phyloP scores from a whole-genome alignment of 1,140 invertebrate species.

The Drosophila novamexicana region DNA sequence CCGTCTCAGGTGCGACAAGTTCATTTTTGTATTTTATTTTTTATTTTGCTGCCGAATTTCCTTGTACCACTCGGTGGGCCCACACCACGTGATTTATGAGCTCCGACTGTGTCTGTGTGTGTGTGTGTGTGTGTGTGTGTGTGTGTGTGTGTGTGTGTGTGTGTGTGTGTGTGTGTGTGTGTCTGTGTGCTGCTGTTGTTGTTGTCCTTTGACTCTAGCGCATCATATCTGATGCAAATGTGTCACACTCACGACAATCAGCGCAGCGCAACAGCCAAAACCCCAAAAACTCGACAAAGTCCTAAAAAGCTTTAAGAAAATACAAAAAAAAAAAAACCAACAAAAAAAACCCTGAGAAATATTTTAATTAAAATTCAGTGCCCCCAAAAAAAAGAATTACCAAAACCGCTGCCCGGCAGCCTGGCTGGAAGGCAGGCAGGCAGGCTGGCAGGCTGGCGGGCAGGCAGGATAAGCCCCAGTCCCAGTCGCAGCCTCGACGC shows the following conservation, averaged over 20 bases:
- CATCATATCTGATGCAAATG: conserved; percentile 80
- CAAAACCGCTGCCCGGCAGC: conserved; percentile 35
- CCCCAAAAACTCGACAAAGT: conserved; percentile 5
- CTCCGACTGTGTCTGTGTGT: conserved; percentile 5
- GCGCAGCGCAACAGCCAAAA: conserved; percentile 3
- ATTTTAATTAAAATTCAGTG: conserved; percentile 83
- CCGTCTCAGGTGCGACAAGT: conserved; percentile 67
- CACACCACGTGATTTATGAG: conserved; percentile 62
- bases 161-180: conserved; percentile 10
- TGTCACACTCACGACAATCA: conserved; percentile 74
- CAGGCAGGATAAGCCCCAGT: conserved; percentile 66
- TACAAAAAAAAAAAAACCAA: conserved; percentile 4
- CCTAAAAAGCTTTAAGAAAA: conserved; percentile 9
- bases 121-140: conserved; percentile 16
- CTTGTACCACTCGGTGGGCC: conserved; percentile 43
- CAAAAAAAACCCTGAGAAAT: conserved; percentile 76
- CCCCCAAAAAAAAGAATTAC: conserved; percentile 57
- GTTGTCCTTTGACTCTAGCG: conserved; percentile 62
- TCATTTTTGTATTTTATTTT: conserved; percentile 45
- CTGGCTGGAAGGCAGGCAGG: background rate
- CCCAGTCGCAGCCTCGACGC: conserved; percentile 5
- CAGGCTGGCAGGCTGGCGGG: conserved; percentile 21
- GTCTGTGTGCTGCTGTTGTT: conserved; percentile 7
- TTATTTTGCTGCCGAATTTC: conserved; percentile 23
- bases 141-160: conserved; percentile 18